These are phyloP conservation scores for Keiferia lycopersicella DNA, from an alignment of 2,888 invertebrate genomes.

Conservation along the genomic window DNA sequence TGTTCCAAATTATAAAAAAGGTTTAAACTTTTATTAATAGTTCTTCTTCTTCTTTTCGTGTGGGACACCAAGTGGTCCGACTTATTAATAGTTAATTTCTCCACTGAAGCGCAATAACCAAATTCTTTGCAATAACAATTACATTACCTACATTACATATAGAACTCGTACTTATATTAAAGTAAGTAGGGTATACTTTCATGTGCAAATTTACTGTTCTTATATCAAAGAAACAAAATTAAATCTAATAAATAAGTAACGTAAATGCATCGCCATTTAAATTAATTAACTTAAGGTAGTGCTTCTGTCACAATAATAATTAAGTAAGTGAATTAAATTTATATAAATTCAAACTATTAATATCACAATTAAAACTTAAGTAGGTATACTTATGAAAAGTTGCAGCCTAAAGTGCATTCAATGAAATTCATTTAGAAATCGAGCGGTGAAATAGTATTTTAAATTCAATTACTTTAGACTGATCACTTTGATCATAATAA, in stretches of 20 bases:
- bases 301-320: constrained; percentile 4
- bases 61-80: no score
- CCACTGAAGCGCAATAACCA: no score
- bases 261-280: constrained; percentile 9
- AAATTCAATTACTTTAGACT: neutral
- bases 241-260: constrained; percentile 5
- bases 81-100: no score
- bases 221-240: constrained; percentile 1
- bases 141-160: no score
- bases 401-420: constrained; percentile 20
- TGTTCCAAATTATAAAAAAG: no score
- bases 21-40: no score
- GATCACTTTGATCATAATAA: constrained; percentile 31
- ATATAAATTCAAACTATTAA: constrained; percentile 27
- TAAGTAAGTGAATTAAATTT: neutral
- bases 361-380: constrained; percentile 36
- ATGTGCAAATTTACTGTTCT: neutral
- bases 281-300: constrained; percentile 1
- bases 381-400: constrained; percentile 2
- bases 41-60: no score
- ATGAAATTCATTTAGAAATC: no score
- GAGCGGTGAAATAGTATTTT: neutral
- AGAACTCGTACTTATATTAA: neutral
- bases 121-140: no score
- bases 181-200: neutral